These are phyloP conservation scores for Cantharis flavilabris DNA, from an alignment of 2,888 invertebrate species.

Conservation along the genomic window DNA sequence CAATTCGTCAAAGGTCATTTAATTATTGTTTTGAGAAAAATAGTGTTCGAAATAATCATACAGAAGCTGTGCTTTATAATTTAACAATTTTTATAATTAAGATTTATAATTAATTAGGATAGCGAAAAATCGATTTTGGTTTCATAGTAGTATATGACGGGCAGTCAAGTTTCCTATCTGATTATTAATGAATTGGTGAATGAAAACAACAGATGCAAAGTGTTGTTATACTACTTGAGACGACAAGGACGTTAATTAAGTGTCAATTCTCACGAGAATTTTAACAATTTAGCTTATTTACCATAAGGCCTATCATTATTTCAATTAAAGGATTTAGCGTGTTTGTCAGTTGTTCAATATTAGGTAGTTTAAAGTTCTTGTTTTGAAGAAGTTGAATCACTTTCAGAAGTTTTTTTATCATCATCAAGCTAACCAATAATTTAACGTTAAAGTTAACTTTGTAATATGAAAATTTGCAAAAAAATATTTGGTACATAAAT, in stretches of 20 bases:
- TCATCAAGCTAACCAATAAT: not conserved
- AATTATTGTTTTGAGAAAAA: too few species aligned
- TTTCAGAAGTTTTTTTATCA: not conserved
- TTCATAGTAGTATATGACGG: not conserved
- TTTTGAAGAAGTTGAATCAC: not conserved
- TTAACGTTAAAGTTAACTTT: not conserved
- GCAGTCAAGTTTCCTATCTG: not conserved
- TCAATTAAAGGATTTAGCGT: not conserved
- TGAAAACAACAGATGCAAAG: not conserved
- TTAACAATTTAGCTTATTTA: not conserved
- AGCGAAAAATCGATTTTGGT: not conserved
- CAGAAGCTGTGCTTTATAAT: not conserved
- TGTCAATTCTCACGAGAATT: not conserved
- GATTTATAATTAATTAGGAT: not conserved
- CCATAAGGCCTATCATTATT: not conserved
- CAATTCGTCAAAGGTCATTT: too few species aligned
- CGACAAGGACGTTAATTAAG: not conserved
- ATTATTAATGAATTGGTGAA: not conserved
- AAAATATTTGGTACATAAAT: not conserved
- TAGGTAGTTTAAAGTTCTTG: not conserved
- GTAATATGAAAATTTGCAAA: not conserved
- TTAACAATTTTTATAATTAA: not conserved
- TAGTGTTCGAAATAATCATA: not conserved
- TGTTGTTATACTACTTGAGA: not conserved
- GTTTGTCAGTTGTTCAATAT: not conserved